Evolutionary conservation across 1,140 invertebrate genomes (phyloP).

Genomic region (Batillaria attramentaria): DNA sequence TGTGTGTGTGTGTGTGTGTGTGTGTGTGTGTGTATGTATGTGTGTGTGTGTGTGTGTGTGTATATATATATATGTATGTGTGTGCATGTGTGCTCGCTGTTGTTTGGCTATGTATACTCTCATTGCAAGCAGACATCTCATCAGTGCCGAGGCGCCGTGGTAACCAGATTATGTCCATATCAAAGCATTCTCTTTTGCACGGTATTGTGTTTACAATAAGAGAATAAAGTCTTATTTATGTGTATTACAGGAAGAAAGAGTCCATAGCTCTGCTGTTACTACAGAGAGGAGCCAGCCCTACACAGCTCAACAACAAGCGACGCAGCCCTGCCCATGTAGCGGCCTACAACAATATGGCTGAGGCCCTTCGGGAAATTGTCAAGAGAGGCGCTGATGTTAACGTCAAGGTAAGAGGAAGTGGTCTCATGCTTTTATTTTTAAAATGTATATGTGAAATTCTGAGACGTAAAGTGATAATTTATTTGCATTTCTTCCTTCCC

Average conservation of each 20-base stretch:
- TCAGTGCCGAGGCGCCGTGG: no score
- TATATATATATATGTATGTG: conserved; percentile 4
- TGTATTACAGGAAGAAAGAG: conserved; percentile 49
- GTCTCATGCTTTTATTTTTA: neutral
- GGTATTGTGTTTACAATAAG: no score
- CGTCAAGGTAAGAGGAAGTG: conserved; percentile 32
- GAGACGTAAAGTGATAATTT: neutral
- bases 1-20: conserved; percentile 2
- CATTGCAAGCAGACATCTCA: no score
- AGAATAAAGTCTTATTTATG: no score
- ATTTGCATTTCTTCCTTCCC: neutral
- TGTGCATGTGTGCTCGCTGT: conserved; percentile 5
- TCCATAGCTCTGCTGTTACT: conserved; percentile 38
- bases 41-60: conserved; percentile 3
- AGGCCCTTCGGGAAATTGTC: conserved; percentile 38
- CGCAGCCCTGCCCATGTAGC: conserved; percentile 44
- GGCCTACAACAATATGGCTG: conserved; percentile 35
- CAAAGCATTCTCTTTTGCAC: no score
- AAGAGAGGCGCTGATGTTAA: conserved; percentile 43
- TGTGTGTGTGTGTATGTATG: neutral
- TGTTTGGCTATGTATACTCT: no score
- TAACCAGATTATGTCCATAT: no score
- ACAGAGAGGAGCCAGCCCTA: conserved; percentile 40
- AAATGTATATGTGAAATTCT: neutral
- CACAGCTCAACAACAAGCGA: conserved; percentile 15